Percentiles rank a stretch among this genome's conserved stretches.
phyloP scores from a whole-genome alignment of 2,113 vertebrate genomes.

The Rousettus leschenaultii region DNA sequence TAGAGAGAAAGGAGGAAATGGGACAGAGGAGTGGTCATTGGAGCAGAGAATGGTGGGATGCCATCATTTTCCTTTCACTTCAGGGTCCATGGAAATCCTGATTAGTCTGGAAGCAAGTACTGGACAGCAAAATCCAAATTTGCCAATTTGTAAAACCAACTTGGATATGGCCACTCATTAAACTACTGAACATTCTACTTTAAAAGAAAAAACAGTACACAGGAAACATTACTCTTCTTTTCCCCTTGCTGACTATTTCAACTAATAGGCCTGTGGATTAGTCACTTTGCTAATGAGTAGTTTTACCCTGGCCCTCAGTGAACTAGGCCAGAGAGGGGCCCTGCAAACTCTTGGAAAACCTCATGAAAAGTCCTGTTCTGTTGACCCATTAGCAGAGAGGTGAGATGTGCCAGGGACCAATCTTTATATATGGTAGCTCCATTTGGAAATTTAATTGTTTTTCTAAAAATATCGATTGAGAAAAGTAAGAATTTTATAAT shows the following conservation, averaged over 20 bases:
- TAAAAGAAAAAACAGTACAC: conserved; percentile 43
- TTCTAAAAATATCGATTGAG: conserved; percentile 56
- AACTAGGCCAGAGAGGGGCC: conserved; percentile 52
- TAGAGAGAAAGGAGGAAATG: background rate
- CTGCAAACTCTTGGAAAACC: conserved; percentile 63
- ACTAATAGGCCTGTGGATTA: conserved; percentile 44
- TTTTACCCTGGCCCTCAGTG: conserved; percentile 41
- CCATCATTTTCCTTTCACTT: conserved; percentile 3
- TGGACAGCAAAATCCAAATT: conserved; percentile 17
- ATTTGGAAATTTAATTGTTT: conserved; percentile 71
- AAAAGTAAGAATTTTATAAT: conserved; percentile 61
- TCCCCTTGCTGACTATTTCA: conserved; percentile 44
- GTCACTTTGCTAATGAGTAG: conserved; percentile 65
- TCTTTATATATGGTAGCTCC: conserved; percentile 34
- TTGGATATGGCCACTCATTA: conserved; percentile 26
- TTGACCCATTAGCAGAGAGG: conserved; percentile 58
- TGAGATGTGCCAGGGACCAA: conserved; percentile 50
- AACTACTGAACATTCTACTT: conserved; percentile 13
- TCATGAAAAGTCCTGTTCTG: conserved; percentile 41
- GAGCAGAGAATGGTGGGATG: background rate
- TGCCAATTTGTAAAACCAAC: conserved; percentile 23
- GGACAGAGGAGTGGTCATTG: background rate
- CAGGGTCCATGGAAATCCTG: conserved; percentile 24
- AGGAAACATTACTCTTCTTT: conserved; percentile 56
- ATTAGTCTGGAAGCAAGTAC: background rate